These are phyloP conservation scores for Eledona agricola DNA, from an alignment of 2,888 invertebrate species.

Conservation along the genomic window DNA sequence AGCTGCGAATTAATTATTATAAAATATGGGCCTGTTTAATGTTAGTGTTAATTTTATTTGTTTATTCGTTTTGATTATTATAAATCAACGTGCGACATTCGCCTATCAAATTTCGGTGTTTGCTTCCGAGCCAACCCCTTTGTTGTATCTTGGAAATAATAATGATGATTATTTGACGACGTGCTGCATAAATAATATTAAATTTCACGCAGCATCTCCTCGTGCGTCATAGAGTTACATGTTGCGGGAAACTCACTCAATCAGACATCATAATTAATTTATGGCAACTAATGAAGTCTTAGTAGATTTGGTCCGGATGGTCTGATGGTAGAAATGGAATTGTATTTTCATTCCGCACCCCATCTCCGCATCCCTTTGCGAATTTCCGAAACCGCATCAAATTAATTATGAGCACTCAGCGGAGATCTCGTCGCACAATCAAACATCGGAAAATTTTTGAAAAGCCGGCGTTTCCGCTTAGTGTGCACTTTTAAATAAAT, in stretches of 20 bases:
- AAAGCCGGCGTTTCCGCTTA: constrained; percentile 35
- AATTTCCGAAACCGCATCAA: constrained; percentile 31
- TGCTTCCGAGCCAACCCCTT: too few species aligned
- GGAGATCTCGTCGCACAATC: constrained; percentile 10
- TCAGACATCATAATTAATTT: constrained; percentile 63
- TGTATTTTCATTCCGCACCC: constrained; percentile 40
- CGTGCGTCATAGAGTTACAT: constrained; percentile 31
- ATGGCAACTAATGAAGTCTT: constrained; percentile 60
- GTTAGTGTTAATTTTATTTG: too few species aligned
- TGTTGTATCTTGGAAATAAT: too few species aligned
- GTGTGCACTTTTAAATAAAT: constrained; percentile 48
- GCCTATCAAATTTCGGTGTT: too few species aligned
- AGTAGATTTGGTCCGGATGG: constrained; percentile 51
- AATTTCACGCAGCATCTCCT: constrained; percentile 13
- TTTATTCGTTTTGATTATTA: too few species aligned
- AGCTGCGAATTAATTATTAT: too few species aligned
- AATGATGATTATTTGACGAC: constrained; percentile 11
- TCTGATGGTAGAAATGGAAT: constrained; percentile 44
- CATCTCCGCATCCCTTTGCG: constrained; percentile 19
- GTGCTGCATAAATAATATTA: constrained; percentile 12
- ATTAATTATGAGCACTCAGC: constrained; percentile 35
- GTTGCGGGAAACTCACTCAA: constrained; percentile 60
- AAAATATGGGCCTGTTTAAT: too few species aligned
- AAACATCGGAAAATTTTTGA: constrained; percentile 19
- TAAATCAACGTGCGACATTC: too few species aligned